phyloP scores from a whole-genome alignment of 2,888 invertebrate species.

The Phyllotreta striolata region DNA sequence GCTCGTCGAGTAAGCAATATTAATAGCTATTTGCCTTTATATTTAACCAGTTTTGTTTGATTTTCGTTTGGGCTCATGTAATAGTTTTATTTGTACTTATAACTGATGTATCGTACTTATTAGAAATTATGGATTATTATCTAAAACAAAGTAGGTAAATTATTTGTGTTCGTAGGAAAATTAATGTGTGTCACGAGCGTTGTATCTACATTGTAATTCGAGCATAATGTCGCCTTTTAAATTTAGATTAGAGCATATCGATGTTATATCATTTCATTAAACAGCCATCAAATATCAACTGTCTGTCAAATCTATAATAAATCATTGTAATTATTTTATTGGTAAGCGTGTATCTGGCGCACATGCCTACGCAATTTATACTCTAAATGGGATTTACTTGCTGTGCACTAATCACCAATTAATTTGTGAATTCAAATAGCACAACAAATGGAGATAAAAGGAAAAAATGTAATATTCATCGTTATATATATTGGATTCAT shows the following conservation, averaged over 20 bases:
- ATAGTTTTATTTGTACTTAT: too few species aligned
- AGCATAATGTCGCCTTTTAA: too few species aligned
- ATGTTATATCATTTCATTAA: conserved; percentile 20
- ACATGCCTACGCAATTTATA: conserved; percentile 16
- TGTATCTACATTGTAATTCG: too few species aligned
- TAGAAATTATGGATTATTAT: too few species aligned
- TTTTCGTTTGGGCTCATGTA: conserved; percentile 1
- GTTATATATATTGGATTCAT: background rate
- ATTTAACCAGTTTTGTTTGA: conserved; percentile 20
- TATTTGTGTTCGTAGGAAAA: too few species aligned
- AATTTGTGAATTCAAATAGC: conserved; percentile 12
- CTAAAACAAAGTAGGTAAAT: too few species aligned
- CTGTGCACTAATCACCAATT: conserved; percentile 20
- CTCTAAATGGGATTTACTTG: conserved; percentile 20
- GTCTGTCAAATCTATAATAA: conserved; percentile 20
- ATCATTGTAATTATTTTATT: conserved; percentile 22
- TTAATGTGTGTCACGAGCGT: too few species aligned
- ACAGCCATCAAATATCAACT: conserved; percentile 21
- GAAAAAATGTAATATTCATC: conserved; percentile 7
- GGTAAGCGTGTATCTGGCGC: conserved; percentile 14
- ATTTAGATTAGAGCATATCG: conserved; percentile 3
- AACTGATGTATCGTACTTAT: too few species aligned
- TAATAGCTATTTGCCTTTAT: conserved; percentile 16
- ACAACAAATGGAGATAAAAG: conserved; percentile 10
- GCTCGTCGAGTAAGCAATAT: conserved; percentile 16